Conservation (phyloP, 2,888 invertebrate species). For the Frankliniella intonsa region DNA sequence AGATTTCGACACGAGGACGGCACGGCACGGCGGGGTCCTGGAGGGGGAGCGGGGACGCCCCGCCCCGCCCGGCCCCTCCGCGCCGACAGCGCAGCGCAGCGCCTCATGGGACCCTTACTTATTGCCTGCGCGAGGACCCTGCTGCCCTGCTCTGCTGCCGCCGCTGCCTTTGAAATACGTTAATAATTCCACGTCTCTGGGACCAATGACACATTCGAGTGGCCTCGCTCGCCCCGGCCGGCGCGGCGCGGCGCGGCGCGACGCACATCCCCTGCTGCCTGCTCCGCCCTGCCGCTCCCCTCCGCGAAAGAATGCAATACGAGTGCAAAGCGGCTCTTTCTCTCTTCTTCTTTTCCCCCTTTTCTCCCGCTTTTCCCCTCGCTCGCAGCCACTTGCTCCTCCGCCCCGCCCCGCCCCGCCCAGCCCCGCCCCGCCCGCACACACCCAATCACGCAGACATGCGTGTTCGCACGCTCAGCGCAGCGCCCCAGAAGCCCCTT, state of each 20-base stretch:
- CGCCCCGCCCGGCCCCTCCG: too few relatives aligned
- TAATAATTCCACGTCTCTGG: not conserved
- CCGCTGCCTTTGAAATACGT: not conserved
- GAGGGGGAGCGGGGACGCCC: too few relatives aligned
- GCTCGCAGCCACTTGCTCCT: not conserved
- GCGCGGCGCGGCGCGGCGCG: too few relatives aligned
- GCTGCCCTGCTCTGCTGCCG: not conserved
- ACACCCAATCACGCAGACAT: not conserved
- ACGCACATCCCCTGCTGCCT: too few relatives aligned
- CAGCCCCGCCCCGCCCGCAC: not conserved
- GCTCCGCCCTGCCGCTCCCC: not conserved
- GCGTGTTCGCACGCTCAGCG: not conserved
- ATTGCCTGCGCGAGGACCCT: not conserved
- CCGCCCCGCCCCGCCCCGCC: not conserved
- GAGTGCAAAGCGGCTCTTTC: not conserved
- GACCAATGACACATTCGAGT: not conserved
- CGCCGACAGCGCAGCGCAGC: too few relatives aligned
- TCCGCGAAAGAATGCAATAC: constrained; percentile 3
- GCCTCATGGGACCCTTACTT: too few relatives aligned
- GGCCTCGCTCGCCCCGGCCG: not conserved
- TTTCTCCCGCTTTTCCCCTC: not conserved
- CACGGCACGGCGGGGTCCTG: too few relatives aligned
- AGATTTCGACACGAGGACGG: too few relatives aligned
- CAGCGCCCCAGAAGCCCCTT: too few relatives aligned
- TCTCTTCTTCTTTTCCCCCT: not conserved